phyloP scores from a whole-genome alignment of 2,113 vertebrate species.

The Muscicapa adusta region DNA sequence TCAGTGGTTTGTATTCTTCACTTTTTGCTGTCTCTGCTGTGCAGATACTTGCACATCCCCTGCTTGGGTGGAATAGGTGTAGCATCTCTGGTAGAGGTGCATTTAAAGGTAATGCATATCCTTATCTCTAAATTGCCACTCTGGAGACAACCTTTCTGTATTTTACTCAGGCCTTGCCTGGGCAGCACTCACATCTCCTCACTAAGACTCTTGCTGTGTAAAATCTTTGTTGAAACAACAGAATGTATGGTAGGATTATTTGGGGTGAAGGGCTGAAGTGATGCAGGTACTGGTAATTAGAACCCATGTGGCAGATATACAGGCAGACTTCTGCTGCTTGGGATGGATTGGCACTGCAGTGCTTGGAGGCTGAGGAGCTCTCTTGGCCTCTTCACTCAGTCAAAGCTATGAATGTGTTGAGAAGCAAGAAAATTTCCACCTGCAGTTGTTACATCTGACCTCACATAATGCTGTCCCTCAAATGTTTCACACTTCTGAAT shows the following conservation, averaged over 20 bases:
- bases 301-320: neutral
- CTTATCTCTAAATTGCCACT: neutral
- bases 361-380: neutral
- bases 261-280: neutral
- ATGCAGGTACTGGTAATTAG: neutral
- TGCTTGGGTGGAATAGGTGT: neutral
- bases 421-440: neutral
- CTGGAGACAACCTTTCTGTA: neutral
- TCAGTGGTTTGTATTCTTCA: constrained; percentile 13
- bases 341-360: neutral
- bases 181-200: neutral
- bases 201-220: neutral
- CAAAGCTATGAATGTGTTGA: neutral
- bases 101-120: neutral
- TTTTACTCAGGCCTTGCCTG: neutral
- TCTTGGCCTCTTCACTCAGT: neutral
- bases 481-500: neutral
- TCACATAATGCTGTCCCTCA: neutral
- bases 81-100: neutral
- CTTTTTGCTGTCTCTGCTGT: neutral
- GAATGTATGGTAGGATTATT: neutral
- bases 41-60: neutral
- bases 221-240: neutral
- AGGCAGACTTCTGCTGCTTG: neutral
- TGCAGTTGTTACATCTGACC: constrained; percentile 6